These are phyloP conservation scores for Didymodactylos carnosus DNA, from an alignment of 2,888 invertebrate species.

Conservation along the genomic window DNA sequence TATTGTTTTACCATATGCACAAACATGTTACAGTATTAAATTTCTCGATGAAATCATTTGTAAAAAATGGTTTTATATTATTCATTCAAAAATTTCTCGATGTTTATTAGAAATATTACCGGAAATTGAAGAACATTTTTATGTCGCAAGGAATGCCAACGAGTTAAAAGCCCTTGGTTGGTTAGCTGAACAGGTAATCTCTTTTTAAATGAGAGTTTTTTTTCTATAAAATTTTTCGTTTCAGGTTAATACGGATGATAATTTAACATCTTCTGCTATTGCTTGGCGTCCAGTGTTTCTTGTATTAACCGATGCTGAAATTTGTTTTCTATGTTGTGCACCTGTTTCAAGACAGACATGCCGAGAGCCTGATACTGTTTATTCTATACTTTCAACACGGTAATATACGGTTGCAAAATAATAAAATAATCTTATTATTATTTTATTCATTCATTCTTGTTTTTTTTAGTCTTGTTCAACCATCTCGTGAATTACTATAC, in stretches of 20 bases:
- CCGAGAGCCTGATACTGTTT: not conserved
- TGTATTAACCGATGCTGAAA: not conserved
- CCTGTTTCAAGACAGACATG: not conserved
- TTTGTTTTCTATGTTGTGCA: not conserved
- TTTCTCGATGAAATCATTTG: not conserved
- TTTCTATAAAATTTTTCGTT: not conserved
- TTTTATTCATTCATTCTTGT: not conserved
- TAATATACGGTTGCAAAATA: not conserved
- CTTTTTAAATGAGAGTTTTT: not conserved
- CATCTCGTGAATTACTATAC: not conserved
- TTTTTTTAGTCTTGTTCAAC: not conserved
- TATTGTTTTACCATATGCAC: not conserved
- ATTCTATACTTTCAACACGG: not conserved
- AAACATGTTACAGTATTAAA: not conserved
- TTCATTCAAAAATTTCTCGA: not conserved
- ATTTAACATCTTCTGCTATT: not conserved
- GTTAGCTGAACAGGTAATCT: conserved; percentile 42
- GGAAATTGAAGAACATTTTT: not conserved
- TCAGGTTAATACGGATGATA: not conserved
- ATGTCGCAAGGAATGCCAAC: conserved; percentile 36
- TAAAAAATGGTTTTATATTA: not conserved
- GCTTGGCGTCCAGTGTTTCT: not conserved
- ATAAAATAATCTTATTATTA: not conserved
- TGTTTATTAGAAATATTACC: not conserved
- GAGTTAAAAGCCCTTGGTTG: conserved; percentile 69